Percentiles rank a stretch among this genome's conserved stretches.
phyloP scores from a whole-genome alignment of 2,888 invertebrate species.

The Hypomecis punctinalis region DNA sequence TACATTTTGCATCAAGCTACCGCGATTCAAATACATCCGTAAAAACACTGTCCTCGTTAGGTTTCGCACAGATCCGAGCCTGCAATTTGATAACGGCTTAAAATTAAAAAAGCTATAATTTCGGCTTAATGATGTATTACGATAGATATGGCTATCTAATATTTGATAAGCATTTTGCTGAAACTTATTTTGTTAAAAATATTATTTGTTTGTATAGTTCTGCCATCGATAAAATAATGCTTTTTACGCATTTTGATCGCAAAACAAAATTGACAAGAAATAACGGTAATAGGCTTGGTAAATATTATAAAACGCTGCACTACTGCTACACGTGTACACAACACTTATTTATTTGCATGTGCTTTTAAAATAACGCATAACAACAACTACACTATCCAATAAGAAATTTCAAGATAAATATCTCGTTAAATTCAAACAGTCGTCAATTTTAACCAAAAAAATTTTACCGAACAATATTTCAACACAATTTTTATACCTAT shows the following conservation, averaged over 20 bases:
- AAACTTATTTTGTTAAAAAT: neutral
- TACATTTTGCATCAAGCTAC: conserved; percentile 51
- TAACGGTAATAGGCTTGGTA: conserved; percentile 19
- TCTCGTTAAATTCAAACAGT: conserved; percentile 8
- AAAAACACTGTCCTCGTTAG: conserved; percentile 43
- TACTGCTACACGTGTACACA: conserved; percentile 23
- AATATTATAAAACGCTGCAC: conserved; percentile 16
- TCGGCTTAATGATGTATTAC: conserved; percentile 13
- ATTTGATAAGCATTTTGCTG: conserved; percentile 18
- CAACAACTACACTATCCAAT: conserved; percentile 13
- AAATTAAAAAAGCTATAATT: conserved; percentile 5
- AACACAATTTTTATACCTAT: too few relatives aligned
- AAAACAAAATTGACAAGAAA: neutral
- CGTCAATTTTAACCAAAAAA: too few relatives aligned
- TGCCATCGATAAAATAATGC: conserved; percentile 18
- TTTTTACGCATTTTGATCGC: conserved; percentile 23
- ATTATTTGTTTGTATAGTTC: neutral
- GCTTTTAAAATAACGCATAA: conserved; percentile 48
- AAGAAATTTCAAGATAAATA: too few relatives aligned
- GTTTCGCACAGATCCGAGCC: conserved; percentile 36
- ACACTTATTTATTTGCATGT: conserved; percentile 50
- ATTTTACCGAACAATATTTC: too few relatives aligned
- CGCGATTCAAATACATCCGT: conserved; percentile 46
- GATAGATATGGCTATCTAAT: conserved; percentile 12
- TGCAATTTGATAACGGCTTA: conserved; percentile 17